Conservation (phyloP, 2,888 invertebrate species). For the Calameuta idolon region DNA sequence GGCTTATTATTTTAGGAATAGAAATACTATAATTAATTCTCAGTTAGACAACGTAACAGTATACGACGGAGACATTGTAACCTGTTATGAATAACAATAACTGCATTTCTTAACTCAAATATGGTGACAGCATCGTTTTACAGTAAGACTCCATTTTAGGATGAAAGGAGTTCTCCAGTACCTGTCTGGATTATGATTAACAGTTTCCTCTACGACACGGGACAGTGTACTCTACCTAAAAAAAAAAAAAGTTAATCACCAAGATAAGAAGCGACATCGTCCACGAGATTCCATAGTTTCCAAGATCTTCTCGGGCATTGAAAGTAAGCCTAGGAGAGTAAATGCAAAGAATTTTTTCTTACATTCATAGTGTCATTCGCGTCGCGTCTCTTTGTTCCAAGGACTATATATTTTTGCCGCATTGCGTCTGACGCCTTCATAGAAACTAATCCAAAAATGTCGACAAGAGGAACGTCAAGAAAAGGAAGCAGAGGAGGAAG, state of each 20-base stretch:
- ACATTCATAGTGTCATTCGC: not conserved
- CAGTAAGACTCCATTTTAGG: not conserved
- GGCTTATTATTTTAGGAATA: not conserved
- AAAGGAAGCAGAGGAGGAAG: not conserved
- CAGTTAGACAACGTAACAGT: not conserved
- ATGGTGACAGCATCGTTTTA: not conserved
- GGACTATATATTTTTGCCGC: not conserved
- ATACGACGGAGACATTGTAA: not conserved
- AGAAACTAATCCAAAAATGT: not conserved
- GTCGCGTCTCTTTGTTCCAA: not conserved
- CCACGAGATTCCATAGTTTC: not conserved
- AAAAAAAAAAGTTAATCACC: not conserved
- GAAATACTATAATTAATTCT: not conserved
- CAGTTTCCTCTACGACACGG: not conserved
- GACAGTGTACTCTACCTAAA: not conserved
- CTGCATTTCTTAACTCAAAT: not conserved
- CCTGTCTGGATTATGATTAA: not conserved
- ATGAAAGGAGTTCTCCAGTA: not conserved
- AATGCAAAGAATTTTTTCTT: not conserved
- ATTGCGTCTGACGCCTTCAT: not conserved
- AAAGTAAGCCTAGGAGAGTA: not conserved
- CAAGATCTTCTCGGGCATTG: not conserved
- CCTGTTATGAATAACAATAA: conserved; percentile 1
- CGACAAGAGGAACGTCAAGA: not conserved
- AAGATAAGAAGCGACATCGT: not conserved